These are phyloP conservation scores for Micromys minutus DNA, from an alignment of 2,113 vertebrate species.

Conservation along the genomic window DNA sequence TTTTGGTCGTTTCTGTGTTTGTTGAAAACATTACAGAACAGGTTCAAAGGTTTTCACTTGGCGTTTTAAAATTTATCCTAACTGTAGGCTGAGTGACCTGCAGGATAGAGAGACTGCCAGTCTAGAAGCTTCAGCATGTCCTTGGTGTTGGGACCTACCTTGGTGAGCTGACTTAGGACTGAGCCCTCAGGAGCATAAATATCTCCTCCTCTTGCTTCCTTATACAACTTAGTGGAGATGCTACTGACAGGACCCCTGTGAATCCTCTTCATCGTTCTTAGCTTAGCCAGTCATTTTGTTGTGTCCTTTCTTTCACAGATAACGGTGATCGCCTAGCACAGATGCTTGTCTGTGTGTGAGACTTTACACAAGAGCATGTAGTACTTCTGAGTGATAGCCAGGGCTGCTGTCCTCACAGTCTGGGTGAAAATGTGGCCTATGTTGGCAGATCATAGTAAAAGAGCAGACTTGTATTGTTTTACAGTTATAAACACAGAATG, in stretches of 20 bases:
- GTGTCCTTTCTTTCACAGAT: constrained; percentile 96
- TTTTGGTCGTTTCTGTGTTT: neutral
- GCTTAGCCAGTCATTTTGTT: constrained; percentile 96
- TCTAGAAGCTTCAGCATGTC: too few species aligned
- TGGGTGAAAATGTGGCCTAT: constrained; percentile 81
- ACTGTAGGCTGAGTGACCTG: neutral
- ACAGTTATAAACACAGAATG: neutral
- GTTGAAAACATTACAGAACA: neutral
- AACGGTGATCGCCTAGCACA: constrained; percentile 93
- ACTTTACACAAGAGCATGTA: constrained; percentile 93
- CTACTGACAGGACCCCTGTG: too few species aligned
- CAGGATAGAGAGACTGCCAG: neutral
- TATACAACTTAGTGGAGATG: too few species aligned
- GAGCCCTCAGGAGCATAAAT: neutral
- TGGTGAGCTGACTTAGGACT: neutral
- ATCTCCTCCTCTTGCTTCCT: neutral
- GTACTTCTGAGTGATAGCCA: constrained; percentile 98
- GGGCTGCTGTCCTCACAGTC: constrained; percentile 95
- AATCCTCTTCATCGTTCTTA: neutral
- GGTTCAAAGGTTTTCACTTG: neutral
- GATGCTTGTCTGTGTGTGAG: constrained; percentile 84
- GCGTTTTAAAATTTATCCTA: neutral
- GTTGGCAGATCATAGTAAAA: neutral
- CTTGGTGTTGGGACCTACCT: neutral
- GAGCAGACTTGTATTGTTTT: neutral